A percentile compares a stretch with the other conserved stretches of the same genome.
phyloP scores from a whole-genome alignment of 2,797 vertebrate genomes.

The Delichon dasypus region DNA sequence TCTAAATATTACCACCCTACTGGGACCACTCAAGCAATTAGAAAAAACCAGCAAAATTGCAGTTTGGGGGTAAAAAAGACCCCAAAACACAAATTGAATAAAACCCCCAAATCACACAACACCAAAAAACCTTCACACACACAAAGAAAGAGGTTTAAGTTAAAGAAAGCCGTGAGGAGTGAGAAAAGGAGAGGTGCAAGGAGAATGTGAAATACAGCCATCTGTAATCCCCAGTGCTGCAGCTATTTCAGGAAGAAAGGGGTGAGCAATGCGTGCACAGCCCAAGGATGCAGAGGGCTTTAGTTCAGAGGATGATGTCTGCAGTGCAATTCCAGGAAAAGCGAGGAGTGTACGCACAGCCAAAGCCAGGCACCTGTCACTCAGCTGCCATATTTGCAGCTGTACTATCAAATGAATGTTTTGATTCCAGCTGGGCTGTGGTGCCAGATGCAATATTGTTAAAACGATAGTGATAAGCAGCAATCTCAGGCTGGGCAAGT shows the following conservation, averaged over 20 bases:
- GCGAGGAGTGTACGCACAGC: background rate
- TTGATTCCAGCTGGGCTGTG: background rate
- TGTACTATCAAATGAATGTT: background rate
- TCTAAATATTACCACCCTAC: background rate
- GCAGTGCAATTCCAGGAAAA: background rate
- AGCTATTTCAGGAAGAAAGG: background rate
- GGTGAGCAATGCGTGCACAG: background rate
- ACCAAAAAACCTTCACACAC: too few species aligned
- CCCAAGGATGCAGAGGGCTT: background rate
- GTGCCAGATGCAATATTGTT: background rate
- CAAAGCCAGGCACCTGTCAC: background rate
- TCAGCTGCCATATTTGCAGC: background rate
- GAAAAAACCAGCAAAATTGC: rapidly evolving
- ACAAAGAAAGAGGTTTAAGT: background rate
- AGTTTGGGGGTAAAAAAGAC: rapidly evolving
- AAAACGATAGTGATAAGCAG: background rate
- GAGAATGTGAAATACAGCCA: background rate
- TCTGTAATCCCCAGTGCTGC: background rate
- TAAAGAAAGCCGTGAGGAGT: background rate
- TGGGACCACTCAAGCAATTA: background rate
- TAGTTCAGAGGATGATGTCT: background rate
- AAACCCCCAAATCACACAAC: background rate
- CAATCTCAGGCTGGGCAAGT: background rate
- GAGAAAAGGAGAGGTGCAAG: background rate
- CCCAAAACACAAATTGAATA: background rate